A percentile compares a stretch with the other conserved stretches of the same genome.
These are phyloP conservation scores for Ciconia stormi DNA, from an alignment of 2,113 vertebrate genomes.

Conservation along the genomic window DNA sequence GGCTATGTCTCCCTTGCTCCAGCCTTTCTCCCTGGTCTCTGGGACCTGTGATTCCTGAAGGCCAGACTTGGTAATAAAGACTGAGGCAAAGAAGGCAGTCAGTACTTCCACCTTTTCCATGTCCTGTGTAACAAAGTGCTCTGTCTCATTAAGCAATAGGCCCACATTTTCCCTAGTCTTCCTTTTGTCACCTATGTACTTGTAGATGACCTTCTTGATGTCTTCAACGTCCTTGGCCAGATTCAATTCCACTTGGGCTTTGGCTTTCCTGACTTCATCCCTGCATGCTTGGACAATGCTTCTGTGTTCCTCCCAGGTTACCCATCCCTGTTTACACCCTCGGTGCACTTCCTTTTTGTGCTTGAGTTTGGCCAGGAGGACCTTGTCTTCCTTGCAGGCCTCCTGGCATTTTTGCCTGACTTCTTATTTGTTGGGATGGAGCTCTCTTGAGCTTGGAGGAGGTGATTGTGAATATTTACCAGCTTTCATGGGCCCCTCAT, in stretches of 20 bases:
- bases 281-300: background rate
- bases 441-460: background rate
- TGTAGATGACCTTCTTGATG: background rate
- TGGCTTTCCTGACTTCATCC: background rate
- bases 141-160: no score
- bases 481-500: background rate
- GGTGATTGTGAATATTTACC: background rate
- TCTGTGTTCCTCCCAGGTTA: background rate
- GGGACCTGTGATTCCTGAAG: background rate
- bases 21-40: background rate
- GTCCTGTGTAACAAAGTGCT: no score
- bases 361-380: background rate
- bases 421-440: background rate
- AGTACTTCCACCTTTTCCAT: no score
- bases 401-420: background rate
- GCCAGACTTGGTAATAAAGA: background rate
- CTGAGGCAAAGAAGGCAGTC: background rate
- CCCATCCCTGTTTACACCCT: background rate
- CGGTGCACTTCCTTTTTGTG: background rate
- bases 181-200: no score
- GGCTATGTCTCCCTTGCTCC: background rate
- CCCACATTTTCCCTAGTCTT: no score
- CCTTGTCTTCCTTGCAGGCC: background rate
- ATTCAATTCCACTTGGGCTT: background rate
- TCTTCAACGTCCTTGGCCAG: background rate